Evolutionary conservation across 1,140 invertebrate species (phyloP).

Genomic region (Agrilus planipennis): DNA sequence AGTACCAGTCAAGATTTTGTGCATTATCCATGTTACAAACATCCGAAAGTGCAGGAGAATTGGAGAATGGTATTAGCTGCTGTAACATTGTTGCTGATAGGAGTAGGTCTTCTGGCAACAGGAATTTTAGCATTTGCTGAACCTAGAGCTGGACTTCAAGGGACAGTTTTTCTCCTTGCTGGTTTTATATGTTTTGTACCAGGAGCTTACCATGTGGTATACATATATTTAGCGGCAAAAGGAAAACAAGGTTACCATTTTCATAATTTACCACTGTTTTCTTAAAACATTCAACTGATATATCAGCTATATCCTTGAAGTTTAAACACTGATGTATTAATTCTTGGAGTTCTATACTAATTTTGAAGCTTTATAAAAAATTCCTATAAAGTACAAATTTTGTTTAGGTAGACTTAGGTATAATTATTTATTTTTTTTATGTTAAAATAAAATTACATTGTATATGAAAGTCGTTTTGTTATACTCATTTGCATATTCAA

Average conservation of each 20-base stretch:
- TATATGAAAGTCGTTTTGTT: too few relatives aligned
- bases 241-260: conserved; percentile 70
- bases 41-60: conserved; percentile 73
- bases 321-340: too few relatives aligned
- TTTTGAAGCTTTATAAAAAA: too few relatives aligned
- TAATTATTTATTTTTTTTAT: too few relatives aligned
- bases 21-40: conserved; percentile 58
- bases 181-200: conserved; percentile 72
- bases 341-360: too few relatives aligned
- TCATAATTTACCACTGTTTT: conserved; percentile 70
- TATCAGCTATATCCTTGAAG: too few relatives aligned
- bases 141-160: conserved; percentile 58
- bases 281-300: conserved; percentile 39
- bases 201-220: conserved; percentile 71
- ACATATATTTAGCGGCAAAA: conserved; percentile 70
- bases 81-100: conserved; percentile 59
- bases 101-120: conserved; percentile 59
- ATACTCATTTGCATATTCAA: too few relatives aligned
- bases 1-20: conserved; percentile 45
- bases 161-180: conserved; percentile 67
- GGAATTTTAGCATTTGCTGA: conserved; percentile 59
- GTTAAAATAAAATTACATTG: too few relatives aligned
- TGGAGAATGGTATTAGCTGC: conserved; percentile 75
- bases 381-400: too few relatives aligned
- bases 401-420: too few relatives aligned